phyloP scores from a whole-genome alignment of 2,888 invertebrate genomes.

The Zele albiditarsus region DNA sequence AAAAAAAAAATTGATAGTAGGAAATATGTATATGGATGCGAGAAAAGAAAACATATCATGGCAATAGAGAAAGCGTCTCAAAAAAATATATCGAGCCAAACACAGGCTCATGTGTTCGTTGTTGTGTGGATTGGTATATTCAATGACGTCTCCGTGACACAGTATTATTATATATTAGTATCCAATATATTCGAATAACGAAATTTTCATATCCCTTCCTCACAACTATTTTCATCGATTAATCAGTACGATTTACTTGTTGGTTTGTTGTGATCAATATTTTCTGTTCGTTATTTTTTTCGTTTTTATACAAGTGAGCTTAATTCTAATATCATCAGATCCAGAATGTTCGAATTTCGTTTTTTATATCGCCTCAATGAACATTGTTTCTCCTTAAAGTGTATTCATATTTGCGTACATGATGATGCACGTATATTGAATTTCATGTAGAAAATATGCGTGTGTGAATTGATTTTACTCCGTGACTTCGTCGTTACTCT shows the following conservation, averaged over 20 bases:
- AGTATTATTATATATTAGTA: constrained; percentile 31
- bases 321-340: constrained; percentile 23
- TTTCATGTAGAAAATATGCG: not conserved
- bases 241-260: constrained; percentile 19
- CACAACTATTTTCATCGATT: constrained; percentile 27
- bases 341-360: not conserved
- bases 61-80: not conserved
- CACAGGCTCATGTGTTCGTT: constrained; percentile 7
- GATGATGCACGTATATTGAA: not conserved
- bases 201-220: not conserved
- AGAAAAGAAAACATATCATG: not conserved
- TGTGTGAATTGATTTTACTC: not conserved
- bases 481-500: not conserved
- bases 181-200: constrained; percentile 17
- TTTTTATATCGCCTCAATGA: not conserved
- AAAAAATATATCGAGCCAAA: not conserved
- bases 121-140: constrained; percentile 31
- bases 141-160: constrained; percentile 31
- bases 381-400: not conserved
- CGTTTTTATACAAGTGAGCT: constrained; percentile 1
- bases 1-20: not conserved
- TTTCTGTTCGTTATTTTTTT: not conserved
- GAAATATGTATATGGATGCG: not conserved
- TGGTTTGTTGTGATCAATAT: not conserved
- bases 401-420: constrained; percentile 2